Evolutionary conservation across 1,140 invertebrate species (phyloP), one percentile per base, ranked within the genome.

Genomic region (Drosophila lowei): DNA sequence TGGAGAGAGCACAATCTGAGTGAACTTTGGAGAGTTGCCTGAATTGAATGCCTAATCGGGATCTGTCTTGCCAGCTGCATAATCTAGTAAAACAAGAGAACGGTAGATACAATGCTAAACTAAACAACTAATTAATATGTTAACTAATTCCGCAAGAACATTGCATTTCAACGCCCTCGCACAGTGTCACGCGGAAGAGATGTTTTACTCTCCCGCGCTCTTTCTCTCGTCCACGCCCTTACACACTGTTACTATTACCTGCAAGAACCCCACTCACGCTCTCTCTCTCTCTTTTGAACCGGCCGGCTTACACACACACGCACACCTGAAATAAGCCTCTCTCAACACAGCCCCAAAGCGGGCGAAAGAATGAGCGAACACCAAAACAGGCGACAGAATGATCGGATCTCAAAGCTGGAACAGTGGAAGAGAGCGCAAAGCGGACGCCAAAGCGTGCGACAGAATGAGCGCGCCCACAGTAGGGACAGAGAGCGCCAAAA

Each of bases 131-230:
- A 52, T 72, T 64, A 73, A 43, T 74, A 58, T 65, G 38, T 64
- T 74, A 74, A 73, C 48, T 73, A 50, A 72, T 72, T 62, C 67
- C 55, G 34, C 54, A 65, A 65, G 41, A 43, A 34, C 42, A 62
- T 74, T 74, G 65, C 43, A 60, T 74, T 54, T 53, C 25, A 42
- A 72, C 47, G 44, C 68, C 70, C 68, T 54, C 70, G 9, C 34
- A 42, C 3, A 23, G 16, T 9, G 11, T 7, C 3, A 38, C 34
- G 11, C 34, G 34, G 34, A 38, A 13, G 34, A 38, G 34, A 13
- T 13, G 11, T 38, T 38, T 3, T 38, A 4, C 34, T 38, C 34
- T 38, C 34, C 11, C 11, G 1, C 1, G 34, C 13, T 38, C 34
- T 56, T 41, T 28, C 41, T 28, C 41, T 28, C 38, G 4, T 38